Evolutionary conservation across 2,888 invertebrate species (phyloP).

Genomic region (Saturnia japonica): DNA sequence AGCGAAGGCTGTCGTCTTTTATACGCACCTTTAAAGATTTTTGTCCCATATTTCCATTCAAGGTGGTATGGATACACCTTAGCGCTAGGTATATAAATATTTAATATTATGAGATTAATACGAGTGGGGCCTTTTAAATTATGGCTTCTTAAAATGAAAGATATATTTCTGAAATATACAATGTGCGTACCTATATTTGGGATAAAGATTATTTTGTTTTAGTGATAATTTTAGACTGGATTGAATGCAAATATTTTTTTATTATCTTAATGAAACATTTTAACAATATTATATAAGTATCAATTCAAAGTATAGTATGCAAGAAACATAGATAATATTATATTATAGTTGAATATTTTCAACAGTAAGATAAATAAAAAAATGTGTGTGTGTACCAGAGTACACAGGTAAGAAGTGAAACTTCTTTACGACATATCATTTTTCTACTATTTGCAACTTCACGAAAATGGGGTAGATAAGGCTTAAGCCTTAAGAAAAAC

Average conservation of each 20-base stretch:
- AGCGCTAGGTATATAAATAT: constrained; percentile 18
- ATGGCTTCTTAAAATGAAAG: neutral
- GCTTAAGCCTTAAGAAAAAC: too few relatives aligned
- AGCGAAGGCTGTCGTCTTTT: constrained; percentile 56
- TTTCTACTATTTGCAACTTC: too few relatives aligned
- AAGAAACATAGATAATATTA: too few relatives aligned
- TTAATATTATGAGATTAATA: neutral
- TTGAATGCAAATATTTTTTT: neutral
- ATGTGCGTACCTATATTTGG: too few relatives aligned
- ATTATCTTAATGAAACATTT: neutral
- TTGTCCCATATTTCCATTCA: constrained; percentile 43
- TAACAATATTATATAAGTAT: too few relatives aligned
- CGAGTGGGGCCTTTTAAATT: neutral
- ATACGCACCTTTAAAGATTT: constrained; percentile 49
- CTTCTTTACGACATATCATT: too few relatives aligned
- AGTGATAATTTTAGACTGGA: neutral
- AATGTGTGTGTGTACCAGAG: too few relatives aligned
- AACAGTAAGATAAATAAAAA: too few relatives aligned
- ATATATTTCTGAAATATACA: neutral
- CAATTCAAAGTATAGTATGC: too few relatives aligned
- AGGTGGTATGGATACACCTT: constrained; percentile 30
- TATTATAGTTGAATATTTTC: too few relatives aligned
- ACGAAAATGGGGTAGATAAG: too few relatives aligned
- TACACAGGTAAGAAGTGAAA: too few relatives aligned
- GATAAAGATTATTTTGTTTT: neutral